Evolutionary conservation across 2,888 invertebrate species (phyloP).

Genomic region (Meiosimyza platycephala): DNA sequence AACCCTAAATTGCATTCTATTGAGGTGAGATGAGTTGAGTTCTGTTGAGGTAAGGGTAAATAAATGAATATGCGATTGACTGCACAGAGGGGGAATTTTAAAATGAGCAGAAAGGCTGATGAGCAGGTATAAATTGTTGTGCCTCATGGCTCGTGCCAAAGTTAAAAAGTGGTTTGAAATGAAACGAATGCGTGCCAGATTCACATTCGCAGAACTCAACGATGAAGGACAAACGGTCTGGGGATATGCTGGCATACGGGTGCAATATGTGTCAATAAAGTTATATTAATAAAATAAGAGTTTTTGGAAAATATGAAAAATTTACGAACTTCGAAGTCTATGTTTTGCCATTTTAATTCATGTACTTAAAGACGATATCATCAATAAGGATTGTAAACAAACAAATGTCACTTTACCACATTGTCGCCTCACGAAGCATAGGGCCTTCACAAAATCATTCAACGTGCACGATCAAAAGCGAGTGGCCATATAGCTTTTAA

Average conservation of each 20-base stretch:
- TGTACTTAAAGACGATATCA: no score
- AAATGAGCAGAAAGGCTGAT: slow-evolving; percentile 11
- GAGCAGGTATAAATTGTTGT: slow-evolving; percentile 29
- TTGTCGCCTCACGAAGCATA: no score
- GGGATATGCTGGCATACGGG: slow-evolving; percentile 58
- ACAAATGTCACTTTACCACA: no score
- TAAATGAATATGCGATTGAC: slow-evolving; percentile 18
- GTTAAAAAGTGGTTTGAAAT: slow-evolving; percentile 42
- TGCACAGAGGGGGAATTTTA: slow-evolving; percentile 1
- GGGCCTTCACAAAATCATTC: no score
- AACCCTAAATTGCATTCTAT: slow-evolving; percentile 47
- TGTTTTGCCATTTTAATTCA: no score
- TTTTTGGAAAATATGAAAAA: no score
- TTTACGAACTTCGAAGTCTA: no score
- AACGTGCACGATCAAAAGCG: no score
- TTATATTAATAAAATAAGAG: neutral
- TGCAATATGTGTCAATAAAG: slow-evolving; percentile 33
- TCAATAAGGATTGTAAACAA: no score
- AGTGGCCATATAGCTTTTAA: no score
- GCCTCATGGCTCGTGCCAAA: slow-evolving; percentile 26
- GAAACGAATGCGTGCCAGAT: slow-evolving; percentile 53
- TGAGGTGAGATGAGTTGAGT: slow-evolving; percentile 50
- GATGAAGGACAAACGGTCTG: neutral
- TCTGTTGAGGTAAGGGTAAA: slow-evolving; percentile 44
- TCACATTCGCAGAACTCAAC: slow-evolving; percentile 40